Evolutionary conservation across 2,888 invertebrate species (phyloP), one percentile per base, ranked within the genome.

Genomic region (Clostera curtula): DNA sequence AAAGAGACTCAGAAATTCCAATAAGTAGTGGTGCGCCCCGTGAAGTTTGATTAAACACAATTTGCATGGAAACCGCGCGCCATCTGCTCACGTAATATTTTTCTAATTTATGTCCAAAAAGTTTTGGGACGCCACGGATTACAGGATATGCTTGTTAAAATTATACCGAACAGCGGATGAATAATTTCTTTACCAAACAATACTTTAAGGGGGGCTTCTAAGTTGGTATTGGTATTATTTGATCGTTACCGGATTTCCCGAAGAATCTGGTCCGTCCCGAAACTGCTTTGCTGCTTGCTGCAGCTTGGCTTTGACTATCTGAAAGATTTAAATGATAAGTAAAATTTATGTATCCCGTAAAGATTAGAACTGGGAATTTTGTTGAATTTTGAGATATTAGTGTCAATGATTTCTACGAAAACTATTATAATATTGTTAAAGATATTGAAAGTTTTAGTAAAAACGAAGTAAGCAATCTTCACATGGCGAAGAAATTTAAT

Each of bases 21-120:
- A 69, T 65, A 65, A 60, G 52, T 54, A 54, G 46, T 56, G 40
- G 23, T 16, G 29, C 38, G 35, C 34, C 32, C 34, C 19, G 19
- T 15, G 42, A 47, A 49, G 45, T 51, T 77, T 72, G 75, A 76
- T 79, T 71, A 74, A 75, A 75, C 62, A 52, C 64, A 64, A 77
- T 76, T 76, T 73, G 65, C 75, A 71, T 75, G 61, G 37, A 31
- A 63, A 60, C 54, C 65, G 59, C 56, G 52, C 54, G 47, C 59
- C 76, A 71, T 72, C 74, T 75, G 77, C 53, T 56, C 56, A 54
- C 55, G 57, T 72, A 71, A 75, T 75, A 75, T 73, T 74, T 76
- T 75, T 76, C 75, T 77, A 77, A 79, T 79, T 76, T 75, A 75
- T 75, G 65, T 69, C 64, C 65, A 49, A 54, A 67, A 76, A 73